phyloP scores from a whole-genome alignment of 2,888 invertebrate species.

The Melipona bicolor region DNA sequence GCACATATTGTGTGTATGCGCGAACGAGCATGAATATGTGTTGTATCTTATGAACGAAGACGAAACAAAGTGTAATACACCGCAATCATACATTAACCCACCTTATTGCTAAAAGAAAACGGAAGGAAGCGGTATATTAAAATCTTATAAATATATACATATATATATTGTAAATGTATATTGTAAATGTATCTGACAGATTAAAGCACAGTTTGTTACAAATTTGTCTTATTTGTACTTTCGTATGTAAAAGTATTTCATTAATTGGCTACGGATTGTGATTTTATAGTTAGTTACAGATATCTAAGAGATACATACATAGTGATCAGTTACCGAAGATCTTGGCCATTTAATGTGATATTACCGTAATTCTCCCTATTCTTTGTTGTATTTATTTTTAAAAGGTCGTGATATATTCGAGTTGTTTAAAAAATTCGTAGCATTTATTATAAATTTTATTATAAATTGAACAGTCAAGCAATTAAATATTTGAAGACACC shows the following conservation, averaged over 20 bases:
- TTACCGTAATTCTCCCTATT: too few relatives aligned
- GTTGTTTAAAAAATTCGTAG: not conserved
- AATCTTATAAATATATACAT: slow-evolving; percentile 79
- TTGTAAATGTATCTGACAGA: slow-evolving; percentile 83
- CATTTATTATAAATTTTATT: not conserved
- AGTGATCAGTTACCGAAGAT: too few relatives aligned
- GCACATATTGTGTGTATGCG: slow-evolving; percentile 13
- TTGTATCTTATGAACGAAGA: slow-evolving; percentile 27
- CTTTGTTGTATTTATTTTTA: too few relatives aligned
- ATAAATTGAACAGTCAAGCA: too few relatives aligned
- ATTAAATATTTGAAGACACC: too few relatives aligned
- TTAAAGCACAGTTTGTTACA: slow-evolving; percentile 84
- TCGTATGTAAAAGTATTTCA: not conserved
- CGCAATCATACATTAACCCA: slow-evolving; percentile 75
- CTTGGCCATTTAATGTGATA: too few relatives aligned
- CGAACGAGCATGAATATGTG: slow-evolving; percentile 1
- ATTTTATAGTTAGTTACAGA: too few relatives aligned
- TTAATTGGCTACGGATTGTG: too few relatives aligned
- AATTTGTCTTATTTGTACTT: slow-evolving; percentile 51
- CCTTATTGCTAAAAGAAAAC: slow-evolving; percentile 75
- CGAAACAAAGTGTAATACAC: slow-evolving; percentile 61
- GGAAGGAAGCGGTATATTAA: slow-evolving; percentile 76
- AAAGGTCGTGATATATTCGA: not conserved
- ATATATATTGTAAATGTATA: slow-evolving; percentile 80
- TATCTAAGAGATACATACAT: too few relatives aligned